Base-by-base conservation (phyloP, 2,113 vertebrate species). In the Cnemophilus loriae region DNA sequence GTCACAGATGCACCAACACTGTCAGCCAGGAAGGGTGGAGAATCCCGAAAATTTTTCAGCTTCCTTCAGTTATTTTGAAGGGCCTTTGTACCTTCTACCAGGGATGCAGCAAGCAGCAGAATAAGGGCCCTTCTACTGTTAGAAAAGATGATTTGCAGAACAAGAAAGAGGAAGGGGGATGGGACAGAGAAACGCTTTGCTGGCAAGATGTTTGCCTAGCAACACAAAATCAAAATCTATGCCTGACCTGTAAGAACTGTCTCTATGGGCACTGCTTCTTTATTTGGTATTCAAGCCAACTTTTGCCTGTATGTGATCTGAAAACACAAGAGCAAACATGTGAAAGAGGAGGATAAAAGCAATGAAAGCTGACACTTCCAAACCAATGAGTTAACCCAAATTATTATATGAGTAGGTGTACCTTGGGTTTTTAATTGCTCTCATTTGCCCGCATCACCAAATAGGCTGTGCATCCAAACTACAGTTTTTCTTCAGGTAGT, bases 311-410 rank as follows among this genome's bases (percentile, higher is more conserved):
- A 60, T 95, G 68, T 92, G 84, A 88, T 77, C 89, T 96, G 75
- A 91, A 97, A 96, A 89, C 88, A 70, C 78, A 91, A 96, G 89
- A 95, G 91, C 80, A 97, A 88, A 92, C 46, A 41, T 16, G 64
- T 90, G 86, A 94, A 93, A 92, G 93, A 78, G 65, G 74, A 94
- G 63, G 37, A 87, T 69, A 76, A 94, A 95, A 87, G 63, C 71
- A 76, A 64, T 57, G 56, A 79, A 87, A 35, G 32, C 67, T 65
- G n/a, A 65, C 52, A 41, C 56, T 44, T 30, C 35, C 64, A 86
- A 90, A 56, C 47, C 75, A 81, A 23, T 11, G 35, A 64, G 10
- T 87, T 90, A 78, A 84, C 49, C 33, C 53, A 42, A 84, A 87
- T 37, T 44, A 33, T 44, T 44, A 35, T 9, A 28, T 35, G 23